A percentile compares a stretch with the other conserved stretches of the same genome.
Evolutionary conservation across 2,113 vertebrate species (phyloP).

Genomic region (Motacilla tschutschensis): DNA sequence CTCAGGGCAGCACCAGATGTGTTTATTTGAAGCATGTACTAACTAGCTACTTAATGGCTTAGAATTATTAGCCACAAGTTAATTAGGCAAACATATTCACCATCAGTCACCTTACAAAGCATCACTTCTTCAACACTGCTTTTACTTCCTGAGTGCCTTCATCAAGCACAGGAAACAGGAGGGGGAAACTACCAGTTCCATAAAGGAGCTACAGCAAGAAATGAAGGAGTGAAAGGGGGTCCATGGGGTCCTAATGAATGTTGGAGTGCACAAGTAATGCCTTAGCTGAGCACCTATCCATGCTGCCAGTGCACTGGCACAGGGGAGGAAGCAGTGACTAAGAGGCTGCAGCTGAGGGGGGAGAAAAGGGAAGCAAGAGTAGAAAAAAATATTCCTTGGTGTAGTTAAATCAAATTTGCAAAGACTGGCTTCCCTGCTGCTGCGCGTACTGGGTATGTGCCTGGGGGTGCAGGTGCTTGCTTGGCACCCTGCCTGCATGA

Average conservation of each 20-base stretch:
- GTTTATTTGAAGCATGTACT: conserved; percentile 82
- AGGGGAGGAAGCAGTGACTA: neutral
- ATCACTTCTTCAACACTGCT: conserved; percentile 18
- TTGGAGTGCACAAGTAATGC: neutral
- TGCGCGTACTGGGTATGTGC: accelerated
- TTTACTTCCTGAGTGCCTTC: neutral
- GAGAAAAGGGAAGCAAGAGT: neutral
- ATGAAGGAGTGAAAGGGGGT: neutral
- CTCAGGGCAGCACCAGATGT: conserved; percentile 84
- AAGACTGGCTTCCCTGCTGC: neutral
- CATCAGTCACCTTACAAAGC: conserved; percentile 64
- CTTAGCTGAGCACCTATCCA: neutral
- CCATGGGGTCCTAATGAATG: accelerated
- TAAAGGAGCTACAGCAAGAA: neutral
- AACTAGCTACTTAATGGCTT: conserved; percentile 91
- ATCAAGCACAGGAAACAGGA: neutral
- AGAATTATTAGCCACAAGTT: conserved; percentile 83
- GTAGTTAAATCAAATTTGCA: neutral
- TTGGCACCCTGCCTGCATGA: neutral
- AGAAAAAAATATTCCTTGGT: neutral
- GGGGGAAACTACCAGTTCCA: neutral
- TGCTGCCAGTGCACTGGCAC: neutral
- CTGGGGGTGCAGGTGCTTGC: neutral
- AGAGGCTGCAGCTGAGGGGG: neutral
- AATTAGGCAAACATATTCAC: conserved; percentile 84